A percentile compares a stretch with the other conserved stretches of the same genome.
phyloP scores from a whole-genome alignment of 2,113 vertebrate genomes.

The Cepphus grylle region DNA sequence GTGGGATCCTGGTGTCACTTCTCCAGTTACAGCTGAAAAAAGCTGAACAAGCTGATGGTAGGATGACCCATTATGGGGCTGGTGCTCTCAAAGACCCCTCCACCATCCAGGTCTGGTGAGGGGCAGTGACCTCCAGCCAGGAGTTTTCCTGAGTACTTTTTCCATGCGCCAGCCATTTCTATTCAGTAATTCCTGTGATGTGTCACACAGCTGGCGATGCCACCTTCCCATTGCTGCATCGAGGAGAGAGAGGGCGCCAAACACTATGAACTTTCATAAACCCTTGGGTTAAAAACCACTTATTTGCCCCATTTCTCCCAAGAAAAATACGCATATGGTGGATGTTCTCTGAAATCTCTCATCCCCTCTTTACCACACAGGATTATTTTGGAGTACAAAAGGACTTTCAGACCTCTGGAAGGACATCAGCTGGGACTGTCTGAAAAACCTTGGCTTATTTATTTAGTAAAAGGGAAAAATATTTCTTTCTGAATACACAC shows the following conservation, averaged over 20 bases:
- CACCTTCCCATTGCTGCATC: neutral
- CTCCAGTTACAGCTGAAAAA: neutral
- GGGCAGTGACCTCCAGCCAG: neutral
- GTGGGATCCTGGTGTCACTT: neutral
- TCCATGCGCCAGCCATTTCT: neutral
- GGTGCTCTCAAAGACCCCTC: neutral
- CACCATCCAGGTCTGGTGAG: neutral
- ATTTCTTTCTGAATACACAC: neutral
- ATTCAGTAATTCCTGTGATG: neutral
- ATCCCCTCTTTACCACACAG: neutral
- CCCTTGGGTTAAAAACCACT: neutral
- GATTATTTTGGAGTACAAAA: neutral
- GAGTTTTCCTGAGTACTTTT: neutral
- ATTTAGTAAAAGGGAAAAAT: neutral
- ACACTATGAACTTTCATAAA: neutral
- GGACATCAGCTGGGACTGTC: neutral
- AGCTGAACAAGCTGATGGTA: neutral
- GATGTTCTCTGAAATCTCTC: neutral
- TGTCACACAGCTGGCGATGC: neutral
- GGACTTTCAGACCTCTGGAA: neutral
- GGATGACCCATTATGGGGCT: accelerated
- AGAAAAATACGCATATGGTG: neutral
- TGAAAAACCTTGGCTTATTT: neutral
- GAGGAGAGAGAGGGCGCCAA: neutral
- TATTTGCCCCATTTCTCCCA: neutral